These are phyloP conservation scores for Dryococelus australis DNA, from an alignment of 2,888 invertebrate genomes.

Conservation along the genomic window DNA sequence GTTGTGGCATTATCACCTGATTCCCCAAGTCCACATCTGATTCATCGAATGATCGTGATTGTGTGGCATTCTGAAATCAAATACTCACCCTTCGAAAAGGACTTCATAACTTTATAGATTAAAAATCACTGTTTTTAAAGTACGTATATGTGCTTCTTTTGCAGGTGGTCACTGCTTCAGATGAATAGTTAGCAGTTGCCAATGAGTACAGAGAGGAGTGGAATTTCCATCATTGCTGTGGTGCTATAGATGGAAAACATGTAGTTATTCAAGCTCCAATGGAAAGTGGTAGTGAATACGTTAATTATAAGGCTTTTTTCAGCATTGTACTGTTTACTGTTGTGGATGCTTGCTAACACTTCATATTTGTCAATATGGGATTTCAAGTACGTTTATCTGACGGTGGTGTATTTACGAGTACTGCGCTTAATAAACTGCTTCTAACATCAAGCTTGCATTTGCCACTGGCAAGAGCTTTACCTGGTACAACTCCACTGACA, in stretches of 20 bases:
- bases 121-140: background rate
- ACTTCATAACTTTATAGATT: background rate
- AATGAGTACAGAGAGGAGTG: background rate
- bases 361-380: background rate
- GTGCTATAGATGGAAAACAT: background rate
- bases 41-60: background rate
- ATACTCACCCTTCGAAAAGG: background rate
- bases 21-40: background rate
- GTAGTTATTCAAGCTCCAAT: background rate
- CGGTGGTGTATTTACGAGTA: background rate
- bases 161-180: background rate
- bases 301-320: background rate
- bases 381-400: conserved; percentile 20
- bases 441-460: background rate
- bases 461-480: background rate
- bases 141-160: background rate
- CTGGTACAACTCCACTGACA: background rate
- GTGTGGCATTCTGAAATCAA: background rate
- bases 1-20: background rate
- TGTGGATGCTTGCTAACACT: background rate
- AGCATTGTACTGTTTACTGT: background rate
- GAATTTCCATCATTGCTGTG: background rate
- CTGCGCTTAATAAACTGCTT: background rate
- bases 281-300: background rate
- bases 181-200: background rate